Evolutionary conservation across 2,113 vertebrate species (phyloP).

Genomic region (Bolborhynchus lineola): DNA sequence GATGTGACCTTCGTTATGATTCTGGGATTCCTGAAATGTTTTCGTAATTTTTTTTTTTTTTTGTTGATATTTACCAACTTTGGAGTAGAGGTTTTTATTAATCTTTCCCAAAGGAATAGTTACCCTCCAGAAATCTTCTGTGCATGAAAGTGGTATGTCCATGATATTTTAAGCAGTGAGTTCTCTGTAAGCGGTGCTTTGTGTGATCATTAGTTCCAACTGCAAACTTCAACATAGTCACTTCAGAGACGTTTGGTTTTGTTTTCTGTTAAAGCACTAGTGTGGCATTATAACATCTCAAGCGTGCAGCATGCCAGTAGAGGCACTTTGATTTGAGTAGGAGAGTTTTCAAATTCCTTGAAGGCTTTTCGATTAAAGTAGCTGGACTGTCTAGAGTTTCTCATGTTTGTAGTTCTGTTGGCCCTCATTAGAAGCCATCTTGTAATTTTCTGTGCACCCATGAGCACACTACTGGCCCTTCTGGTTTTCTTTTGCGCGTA

Average conservation of each 20-base stretch:
- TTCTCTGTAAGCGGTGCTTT: not conserved
- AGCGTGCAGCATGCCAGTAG: not conserved
- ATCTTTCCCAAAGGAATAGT: slow-evolving; percentile 4
- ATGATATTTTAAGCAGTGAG: slow-evolving; percentile 6
- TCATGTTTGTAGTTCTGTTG: not conserved
- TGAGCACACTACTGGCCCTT: not conserved
- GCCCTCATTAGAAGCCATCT: not conserved
- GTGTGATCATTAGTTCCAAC: not conserved
- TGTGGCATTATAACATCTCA: not conserved
- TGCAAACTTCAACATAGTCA: not conserved
- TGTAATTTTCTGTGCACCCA: slow-evolving; percentile 4
- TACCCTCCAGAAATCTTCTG: not conserved
- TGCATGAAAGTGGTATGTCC: not conserved
- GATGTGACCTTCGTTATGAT: not conserved
- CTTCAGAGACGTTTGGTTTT: not conserved
- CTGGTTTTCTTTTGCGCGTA: slow-evolving; percentile 30
- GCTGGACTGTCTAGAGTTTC: not conserved
- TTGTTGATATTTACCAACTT: not conserved
- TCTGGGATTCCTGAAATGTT: not conserved
- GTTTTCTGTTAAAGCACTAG: not conserved
- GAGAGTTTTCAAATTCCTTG: not conserved
- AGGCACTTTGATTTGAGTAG: not conserved
- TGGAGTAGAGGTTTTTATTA: not conserved
- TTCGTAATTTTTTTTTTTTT: not conserved
- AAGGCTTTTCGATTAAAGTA: not conserved